Conservation (phyloP, 2,888 invertebrate genomes). For the Acanthosepion lycidas region DNA sequence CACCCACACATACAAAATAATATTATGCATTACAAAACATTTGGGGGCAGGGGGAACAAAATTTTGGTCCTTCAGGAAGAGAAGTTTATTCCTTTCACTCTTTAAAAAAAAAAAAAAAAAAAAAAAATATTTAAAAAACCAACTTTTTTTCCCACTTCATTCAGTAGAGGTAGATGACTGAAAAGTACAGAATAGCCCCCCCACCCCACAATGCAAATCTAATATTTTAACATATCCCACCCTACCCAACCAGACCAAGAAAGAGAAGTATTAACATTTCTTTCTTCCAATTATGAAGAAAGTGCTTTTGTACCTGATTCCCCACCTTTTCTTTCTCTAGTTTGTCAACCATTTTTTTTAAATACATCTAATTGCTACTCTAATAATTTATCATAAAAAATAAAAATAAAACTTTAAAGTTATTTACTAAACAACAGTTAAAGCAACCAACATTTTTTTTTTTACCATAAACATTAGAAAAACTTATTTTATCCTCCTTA, state of each 20-base stretch:
- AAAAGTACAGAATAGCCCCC: background rate
- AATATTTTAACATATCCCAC: too few species aligned
- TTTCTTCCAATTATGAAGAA: background rate
- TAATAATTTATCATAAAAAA: too few species aligned
- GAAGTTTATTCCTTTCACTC: background rate
- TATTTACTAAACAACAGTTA: background rate
- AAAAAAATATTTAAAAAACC: background rate
- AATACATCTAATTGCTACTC: background rate
- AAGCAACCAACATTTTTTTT: too few species aligned
- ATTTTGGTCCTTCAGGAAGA: background rate
- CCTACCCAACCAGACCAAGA: background rate
- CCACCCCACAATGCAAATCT: background rate
- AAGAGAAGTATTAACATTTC: background rate
- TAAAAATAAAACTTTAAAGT: too few species aligned
- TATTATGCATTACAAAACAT: slow-evolving; percentile 33
- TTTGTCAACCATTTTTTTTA: background rate
- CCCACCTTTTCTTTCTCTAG: background rate
- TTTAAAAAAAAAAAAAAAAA: background rate
- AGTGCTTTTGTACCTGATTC: background rate
- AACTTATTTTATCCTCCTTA: too few species aligned
- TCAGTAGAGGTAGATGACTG: slow-evolving; percentile 21
- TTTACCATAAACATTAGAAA: too few species aligned
- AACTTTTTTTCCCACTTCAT: background rate
- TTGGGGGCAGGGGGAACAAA: background rate
- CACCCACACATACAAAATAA: slow-evolving; percentile 24